Evolutionary conservation across 2,888 invertebrate genomes (phyloP).

Genomic region (Thera britannica): DNA sequence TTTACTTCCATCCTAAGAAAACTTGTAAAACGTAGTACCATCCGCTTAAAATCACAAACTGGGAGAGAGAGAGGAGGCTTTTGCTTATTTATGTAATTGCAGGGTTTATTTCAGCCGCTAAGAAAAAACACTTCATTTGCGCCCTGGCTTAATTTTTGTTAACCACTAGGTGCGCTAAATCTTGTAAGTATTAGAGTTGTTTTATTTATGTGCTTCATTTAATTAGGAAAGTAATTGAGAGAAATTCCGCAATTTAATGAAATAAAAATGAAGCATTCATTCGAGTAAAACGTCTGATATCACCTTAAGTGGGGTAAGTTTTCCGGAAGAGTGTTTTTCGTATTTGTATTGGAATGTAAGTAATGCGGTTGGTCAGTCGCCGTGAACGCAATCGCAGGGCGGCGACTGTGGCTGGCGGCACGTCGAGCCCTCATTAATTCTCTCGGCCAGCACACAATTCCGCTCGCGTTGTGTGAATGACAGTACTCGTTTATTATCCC

Average conservation of each 20-base stretch:
- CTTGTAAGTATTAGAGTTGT: conserved; percentile 24
- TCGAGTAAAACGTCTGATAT: no score
- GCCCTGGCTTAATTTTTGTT: conserved; percentile 21
- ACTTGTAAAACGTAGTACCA: conserved; percentile 47
- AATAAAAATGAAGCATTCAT: no score
- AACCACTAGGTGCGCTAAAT: conserved; percentile 19
- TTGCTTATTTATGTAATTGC: conserved; percentile 63
- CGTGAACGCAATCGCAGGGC: conserved; percentile 40
- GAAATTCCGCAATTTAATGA: neutral
- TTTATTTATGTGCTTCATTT: conserved; percentile 27
- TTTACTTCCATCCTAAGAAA: conserved; percentile 55
- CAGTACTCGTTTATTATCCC: conserved; percentile 72
- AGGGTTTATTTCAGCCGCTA: conserved; percentile 50
- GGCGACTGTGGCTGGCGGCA: conserved; percentile 46
- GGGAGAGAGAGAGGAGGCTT: conserved; percentile 44
- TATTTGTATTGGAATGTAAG: conserved; percentile 28
- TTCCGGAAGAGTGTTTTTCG: conserved; percentile 21
- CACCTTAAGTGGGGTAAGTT: conserved; percentile 6
- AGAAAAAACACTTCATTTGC: conserved; percentile 49
- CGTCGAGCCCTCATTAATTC: conserved; percentile 64
- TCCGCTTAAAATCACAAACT: conserved; percentile 55
- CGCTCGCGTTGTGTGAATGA: conserved; percentile 64
- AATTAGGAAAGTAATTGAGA: conserved; percentile 20
- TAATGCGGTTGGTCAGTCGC: conserved; percentile 32
- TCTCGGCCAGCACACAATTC: conserved; percentile 58